These are phyloP conservation scores for Diorhabda sublineata DNA, from an alignment of 1,140 invertebrate species.

Conservation along the genomic window DNA sequence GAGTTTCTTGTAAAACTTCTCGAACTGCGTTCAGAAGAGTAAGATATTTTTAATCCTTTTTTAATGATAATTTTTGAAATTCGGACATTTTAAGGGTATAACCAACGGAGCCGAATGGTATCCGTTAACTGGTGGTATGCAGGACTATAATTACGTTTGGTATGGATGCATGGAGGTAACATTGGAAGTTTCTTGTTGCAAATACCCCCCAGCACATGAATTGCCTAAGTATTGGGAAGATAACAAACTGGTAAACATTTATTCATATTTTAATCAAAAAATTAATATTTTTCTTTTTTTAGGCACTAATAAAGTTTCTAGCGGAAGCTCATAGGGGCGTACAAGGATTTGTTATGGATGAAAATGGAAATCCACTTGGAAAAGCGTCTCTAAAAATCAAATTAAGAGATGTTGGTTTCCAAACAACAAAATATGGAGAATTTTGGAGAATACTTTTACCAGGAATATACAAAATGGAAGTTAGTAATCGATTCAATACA, in stretches of 20 bases:
- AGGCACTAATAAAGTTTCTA: constrained; percentile 80
- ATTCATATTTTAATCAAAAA: not conserved
- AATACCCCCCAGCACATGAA: constrained; percentile 82
- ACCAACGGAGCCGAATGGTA: constrained; percentile 93
- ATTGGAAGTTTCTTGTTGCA: constrained; percentile 94
- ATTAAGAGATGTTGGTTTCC: constrained; percentile 80
- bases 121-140: constrained; percentile 84
- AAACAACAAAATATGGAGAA: constrained; percentile 87
- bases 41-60: constrained; percentile 5
- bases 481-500: constrained; percentile 43
- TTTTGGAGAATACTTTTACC: constrained; percentile 87
- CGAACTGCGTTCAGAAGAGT: constrained; percentile 65
- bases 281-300: constrained; percentile 31
- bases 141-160: constrained; percentile 98
- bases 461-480: constrained; percentile 78
- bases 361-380: constrained; percentile 75
- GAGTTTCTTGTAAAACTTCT: constrained; percentile 72
- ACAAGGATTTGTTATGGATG: constrained; percentile 79
- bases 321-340: constrained; percentile 84
- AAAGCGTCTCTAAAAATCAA: constrained; percentile 80
- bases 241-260: constrained; percentile 72
- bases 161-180: constrained; percentile 99
- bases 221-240: constrained; percentile 92
- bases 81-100: constrained; percentile 61
- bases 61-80: constrained; percentile 2